Percentiles rank a stretch among this genome's conserved stretches.
phyloP scores from a whole-genome alignment of 2,888 invertebrate genomes.

The Drosophila sordidula region DNA sequence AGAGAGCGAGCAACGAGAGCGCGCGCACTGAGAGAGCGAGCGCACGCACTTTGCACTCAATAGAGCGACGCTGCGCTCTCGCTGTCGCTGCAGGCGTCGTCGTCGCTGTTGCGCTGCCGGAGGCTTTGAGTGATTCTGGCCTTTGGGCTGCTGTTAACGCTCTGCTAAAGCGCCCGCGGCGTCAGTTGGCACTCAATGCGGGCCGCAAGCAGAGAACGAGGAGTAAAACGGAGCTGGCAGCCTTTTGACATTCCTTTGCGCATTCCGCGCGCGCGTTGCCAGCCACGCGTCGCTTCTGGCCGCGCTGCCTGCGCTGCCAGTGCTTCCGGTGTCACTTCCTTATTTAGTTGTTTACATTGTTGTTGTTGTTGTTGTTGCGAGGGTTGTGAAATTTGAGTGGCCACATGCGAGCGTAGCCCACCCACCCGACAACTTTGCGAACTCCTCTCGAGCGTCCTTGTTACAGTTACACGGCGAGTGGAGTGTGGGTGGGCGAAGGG shows the following conservation, averaged over 20 bases:
- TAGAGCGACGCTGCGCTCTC: conserved; percentile 2
- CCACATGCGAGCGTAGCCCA: background rate
- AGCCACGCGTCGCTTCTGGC: conserved; percentile 48
- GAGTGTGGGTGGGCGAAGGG: background rate
- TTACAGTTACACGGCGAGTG: conserved; percentile 36
- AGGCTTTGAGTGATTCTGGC: conserved; percentile 56
- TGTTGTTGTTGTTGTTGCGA: conserved; percentile 47
- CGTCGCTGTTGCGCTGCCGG: background rate
- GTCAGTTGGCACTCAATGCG: conserved; percentile 45
- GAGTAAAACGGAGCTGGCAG: conserved; percentile 9
- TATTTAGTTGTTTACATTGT: conserved; percentile 77
- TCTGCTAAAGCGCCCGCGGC: conserved; percentile 24
- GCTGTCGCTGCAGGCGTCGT: background rate
- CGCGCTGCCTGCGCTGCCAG: conserved; percentile 27
- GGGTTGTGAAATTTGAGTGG: conserved; percentile 56
- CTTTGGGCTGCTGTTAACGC: conserved; percentile 53
- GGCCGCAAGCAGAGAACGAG: background rate
- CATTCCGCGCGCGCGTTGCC: conserved; percentile 53
- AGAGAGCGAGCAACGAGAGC: conserved; percentile 2
- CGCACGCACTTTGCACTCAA: conserved; percentile 44
- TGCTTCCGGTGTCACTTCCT: conserved; percentile 80
- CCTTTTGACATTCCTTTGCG: conserved; percentile 69
- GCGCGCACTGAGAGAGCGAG: conserved; percentile 8
- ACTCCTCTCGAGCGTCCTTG: conserved; percentile 55
- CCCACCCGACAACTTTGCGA: conserved; percentile 7